These are phyloP conservation scores for Acipenser oxyrinchus DNA, from an alignment of 2,797 vertebrate species.

Conservation along the genomic window DNA sequence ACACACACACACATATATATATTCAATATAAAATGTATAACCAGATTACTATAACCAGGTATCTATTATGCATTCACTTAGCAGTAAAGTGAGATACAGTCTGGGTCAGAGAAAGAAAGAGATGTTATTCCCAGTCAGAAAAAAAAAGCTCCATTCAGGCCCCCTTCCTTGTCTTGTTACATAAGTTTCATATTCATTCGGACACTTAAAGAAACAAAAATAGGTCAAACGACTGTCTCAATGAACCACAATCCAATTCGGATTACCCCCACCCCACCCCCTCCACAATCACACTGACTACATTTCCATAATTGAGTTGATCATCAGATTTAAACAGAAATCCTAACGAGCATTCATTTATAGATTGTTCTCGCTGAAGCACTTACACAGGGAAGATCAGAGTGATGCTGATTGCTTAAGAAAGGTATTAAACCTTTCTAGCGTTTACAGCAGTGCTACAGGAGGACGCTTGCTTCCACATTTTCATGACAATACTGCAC, in stretches of 20 bases:
- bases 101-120: neutral
- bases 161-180: neutral
- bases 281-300: too few species aligned
- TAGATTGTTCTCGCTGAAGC: too few species aligned
- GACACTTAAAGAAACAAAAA: conserved; percentile 22
- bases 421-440: neutral
- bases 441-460: neutral
- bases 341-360: too few species aligned
- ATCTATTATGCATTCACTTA: too few species aligned
- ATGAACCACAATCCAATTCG: conserved; percentile 13
- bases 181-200: conserved; percentile 17
- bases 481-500: neutral
- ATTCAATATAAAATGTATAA: too few species aligned
- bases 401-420: neutral
- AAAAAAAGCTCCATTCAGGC: neutral
- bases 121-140: too few species aligned
- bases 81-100: neutral
- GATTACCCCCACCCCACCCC: too few species aligned
- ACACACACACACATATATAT: conserved; percentile 1
- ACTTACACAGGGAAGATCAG: too few species aligned
- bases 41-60: too few species aligned
- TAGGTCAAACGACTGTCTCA: conserved; percentile 27
- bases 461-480: neutral
- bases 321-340: too few species aligned
- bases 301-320: too few species aligned